Evolutionary conservation across 23 tunicate genomes (phyloP).

Genomic region (Clavelina lepadiformis): DNA sequence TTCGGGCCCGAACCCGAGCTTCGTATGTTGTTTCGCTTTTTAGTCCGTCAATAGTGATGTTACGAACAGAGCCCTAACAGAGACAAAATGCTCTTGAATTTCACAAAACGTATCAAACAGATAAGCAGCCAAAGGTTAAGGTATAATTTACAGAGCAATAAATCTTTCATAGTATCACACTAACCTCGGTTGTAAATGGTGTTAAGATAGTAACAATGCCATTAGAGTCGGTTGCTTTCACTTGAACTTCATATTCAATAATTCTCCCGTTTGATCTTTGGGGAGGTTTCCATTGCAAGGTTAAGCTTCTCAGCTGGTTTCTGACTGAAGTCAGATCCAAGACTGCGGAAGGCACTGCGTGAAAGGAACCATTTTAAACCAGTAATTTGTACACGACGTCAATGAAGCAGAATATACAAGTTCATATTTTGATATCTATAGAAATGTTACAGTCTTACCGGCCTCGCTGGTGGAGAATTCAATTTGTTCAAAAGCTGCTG

Average conservation of each 20-base stretch:
- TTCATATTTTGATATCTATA: not conserved
- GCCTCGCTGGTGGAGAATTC: slow-evolving; percentile 31
- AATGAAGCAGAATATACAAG: too few species aligned
- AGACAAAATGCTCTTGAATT: not conserved
- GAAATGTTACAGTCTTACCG: slow-evolving; percentile 22
- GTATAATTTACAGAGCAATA: too few species aligned
- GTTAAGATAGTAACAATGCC: not conserved
- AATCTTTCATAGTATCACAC: too few species aligned
- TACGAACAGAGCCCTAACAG: slow-evolving; percentile 22
- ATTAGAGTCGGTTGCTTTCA: not conserved
- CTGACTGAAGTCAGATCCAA: not conserved
- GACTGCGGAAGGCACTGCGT: slow-evolving; percentile 39
- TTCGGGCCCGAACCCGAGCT: slow-evolving; percentile 48
- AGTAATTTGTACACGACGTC: not conserved
- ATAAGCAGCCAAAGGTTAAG: not conserved
- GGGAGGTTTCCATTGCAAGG: slow-evolving; percentile 38
- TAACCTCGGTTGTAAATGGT: too few species aligned
- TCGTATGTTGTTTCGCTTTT: slow-evolving; percentile 27
- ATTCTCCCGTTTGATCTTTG: not conserved
- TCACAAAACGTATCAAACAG: not conserved
- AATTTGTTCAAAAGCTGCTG: slow-evolving; percentile 21
- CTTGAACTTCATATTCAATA: slow-evolving; percentile 40
- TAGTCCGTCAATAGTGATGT: slow-evolving; percentile 39
- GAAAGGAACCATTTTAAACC: not conserved
- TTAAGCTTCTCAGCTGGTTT: slow-evolving; percentile 11